Evolutionary conservation across 2,888 invertebrate genomes (phyloP).

Genomic region (Belgica antarctica): DNA sequence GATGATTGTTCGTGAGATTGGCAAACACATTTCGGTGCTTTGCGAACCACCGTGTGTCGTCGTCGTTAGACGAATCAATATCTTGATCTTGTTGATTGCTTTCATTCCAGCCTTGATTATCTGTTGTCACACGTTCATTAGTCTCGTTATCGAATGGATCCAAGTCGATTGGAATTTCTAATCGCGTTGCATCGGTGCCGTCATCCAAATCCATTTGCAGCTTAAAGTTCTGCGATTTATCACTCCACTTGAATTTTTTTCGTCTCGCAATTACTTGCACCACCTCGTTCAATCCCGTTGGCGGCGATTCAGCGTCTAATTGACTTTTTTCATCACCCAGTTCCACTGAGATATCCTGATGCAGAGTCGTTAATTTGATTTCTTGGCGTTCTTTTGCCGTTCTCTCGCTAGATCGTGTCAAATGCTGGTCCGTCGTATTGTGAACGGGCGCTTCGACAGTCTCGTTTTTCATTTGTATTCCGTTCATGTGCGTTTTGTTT

Average conservation of each 20-base stretch:
- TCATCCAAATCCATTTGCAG: background rate
- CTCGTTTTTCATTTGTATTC: too few relatives aligned
- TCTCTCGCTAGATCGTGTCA: too few relatives aligned
- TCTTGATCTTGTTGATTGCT: background rate
- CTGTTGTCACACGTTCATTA: slow-evolving; percentile 6
- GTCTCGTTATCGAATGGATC: background rate
- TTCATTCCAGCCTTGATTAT: background rate
- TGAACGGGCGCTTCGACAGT: too few relatives aligned
- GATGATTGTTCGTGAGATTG: background rate
- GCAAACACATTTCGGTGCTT: background rate
- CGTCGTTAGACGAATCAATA: background rate
- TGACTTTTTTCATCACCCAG: background rate
- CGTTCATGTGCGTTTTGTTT: too few relatives aligned
- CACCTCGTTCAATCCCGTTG: background rate
- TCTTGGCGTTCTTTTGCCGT: background rate
- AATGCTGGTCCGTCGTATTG: too few relatives aligned
- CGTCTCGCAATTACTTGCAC: background rate
- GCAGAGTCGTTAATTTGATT: background rate
- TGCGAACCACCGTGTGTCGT: background rate
- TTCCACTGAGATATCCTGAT: too few relatives aligned
- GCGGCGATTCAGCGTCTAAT: background rate
- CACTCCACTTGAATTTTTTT: background rate
- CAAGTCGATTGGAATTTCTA: slow-evolving; percentile 6
- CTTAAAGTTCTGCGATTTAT: background rate
- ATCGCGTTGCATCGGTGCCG: background rate